Evolutionary conservation across 2,113 vertebrate genomes (phyloP).

Genomic region (Phylloscopus trochiloides): DNA sequence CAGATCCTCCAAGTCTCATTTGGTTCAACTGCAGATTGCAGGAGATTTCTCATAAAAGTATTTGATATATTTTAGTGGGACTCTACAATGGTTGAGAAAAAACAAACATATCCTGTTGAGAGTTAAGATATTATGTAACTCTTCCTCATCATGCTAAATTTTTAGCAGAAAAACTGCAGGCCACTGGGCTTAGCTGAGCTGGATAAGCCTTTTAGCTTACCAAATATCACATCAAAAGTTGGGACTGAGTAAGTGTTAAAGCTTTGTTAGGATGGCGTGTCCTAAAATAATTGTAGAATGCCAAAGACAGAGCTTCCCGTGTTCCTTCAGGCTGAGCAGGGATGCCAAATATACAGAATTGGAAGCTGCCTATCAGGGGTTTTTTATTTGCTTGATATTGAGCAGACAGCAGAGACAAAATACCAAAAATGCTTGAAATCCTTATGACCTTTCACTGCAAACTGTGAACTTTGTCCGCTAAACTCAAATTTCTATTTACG

Average conservation of each 20-base stretch:
- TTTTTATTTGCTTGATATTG: constrained; percentile 37
- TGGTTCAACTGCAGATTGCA: background rate
- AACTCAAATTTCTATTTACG: constrained; percentile 8
- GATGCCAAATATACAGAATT: constrained; percentile 37
- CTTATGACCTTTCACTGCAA: constrained; percentile 56
- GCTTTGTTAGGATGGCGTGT: constrained; percentile 11
- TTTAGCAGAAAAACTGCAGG: background rate
- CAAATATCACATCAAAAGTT: background rate
- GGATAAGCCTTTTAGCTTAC: background rate
- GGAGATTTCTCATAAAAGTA: background rate
- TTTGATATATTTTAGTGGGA: background rate
- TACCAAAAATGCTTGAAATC: constrained; percentile 61
- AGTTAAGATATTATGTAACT: background rate
- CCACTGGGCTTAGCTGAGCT: background rate
- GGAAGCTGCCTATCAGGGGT: constrained; percentile 15
- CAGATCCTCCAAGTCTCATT: background rate
- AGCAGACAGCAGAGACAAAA: constrained; percentile 51
- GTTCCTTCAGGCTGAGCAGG: constrained; percentile 45
- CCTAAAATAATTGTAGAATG: constrained; percentile 13
- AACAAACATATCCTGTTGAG: background rate
- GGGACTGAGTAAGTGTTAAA: constrained; percentile 16
- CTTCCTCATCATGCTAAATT: background rate
- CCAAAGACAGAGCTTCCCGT: constrained; percentile 4
- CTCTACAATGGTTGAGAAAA: background rate
- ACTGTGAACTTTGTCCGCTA: constrained; percentile 47